Base-by-base conservation (phyloP, 2,797 vertebrate genomes). In the Myripristis murdjan region DNA sequence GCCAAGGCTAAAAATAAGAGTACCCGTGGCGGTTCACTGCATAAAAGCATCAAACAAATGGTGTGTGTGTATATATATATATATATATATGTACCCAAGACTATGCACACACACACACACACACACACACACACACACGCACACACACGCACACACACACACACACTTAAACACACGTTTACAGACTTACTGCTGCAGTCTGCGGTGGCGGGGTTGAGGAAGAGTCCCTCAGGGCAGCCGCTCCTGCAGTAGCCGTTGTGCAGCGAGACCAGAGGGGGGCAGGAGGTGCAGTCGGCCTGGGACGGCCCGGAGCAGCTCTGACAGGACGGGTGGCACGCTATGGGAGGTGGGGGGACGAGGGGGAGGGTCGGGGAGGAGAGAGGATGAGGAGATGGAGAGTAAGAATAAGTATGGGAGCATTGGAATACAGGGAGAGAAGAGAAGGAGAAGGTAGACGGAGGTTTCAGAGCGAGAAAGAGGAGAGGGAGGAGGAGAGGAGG, bases 281-380 rank as follows among this genome's bases (percentile, higher is more conserved):
- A 99, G 62, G 91, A 89, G 6, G 88, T 66, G 77, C 98, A 99
- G 69, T 97, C 95, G 0, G 90, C 83, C 12, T 95, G 95, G 0
- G 95, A 96, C 0, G 95, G 87, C 1, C 97, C 97, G 0, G 5
- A 89, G 81, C 98, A 99, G 0, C 90, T 91, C 86, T 87, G 94
- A 78, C 98, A 99, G 70, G 96, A 95, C 0, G 97, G 96, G 64
- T 99, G 97, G 75, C 98, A 99, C 2, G 87, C 98, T 99, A 80
- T 16, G 8, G 1, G 16, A 44, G 4, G 69, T 39, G 59, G 64
- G 0, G 41, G 24, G 44, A n/a, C n/a, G 3, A 11, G 0, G 10
- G 20, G 15, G 18, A 46, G 9, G 15, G 12, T 15, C 16, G 14
- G 9, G n/a, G n/a, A 51, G 0, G 23, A 1, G n/a, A 54, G 1